A percentile compares a stretch with the other conserved stretches of the same genome.
Evolutionary conservation across 2,888 invertebrate species (phyloP).

Genomic region (Physocephala rufipes): DNA sequence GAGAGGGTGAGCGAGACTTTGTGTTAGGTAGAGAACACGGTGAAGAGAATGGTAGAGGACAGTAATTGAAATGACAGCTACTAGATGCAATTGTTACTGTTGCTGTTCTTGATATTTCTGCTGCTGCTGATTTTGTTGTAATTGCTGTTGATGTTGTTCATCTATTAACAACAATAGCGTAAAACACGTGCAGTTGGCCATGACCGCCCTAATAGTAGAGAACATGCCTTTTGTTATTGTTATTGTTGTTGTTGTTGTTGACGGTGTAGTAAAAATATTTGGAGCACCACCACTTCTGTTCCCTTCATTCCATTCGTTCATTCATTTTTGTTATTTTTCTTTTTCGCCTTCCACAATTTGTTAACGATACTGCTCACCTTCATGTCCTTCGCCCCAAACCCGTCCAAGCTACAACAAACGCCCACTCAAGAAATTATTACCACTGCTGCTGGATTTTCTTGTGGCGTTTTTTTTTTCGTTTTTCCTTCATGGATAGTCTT

Average conservation of each 20-base stretch:
- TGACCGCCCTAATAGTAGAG: constrained; percentile 9
- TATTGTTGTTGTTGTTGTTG: no score
- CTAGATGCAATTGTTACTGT: neutral
- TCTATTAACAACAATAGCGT: constrained; percentile 8
- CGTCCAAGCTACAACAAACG: no score
- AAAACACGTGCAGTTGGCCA: constrained; percentile 3
- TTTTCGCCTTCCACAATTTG: no score
- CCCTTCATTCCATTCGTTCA: neutral
- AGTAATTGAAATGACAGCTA: neutral
- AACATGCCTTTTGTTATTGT: neutral
- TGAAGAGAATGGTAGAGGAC: neutral
- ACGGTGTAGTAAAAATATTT: no score
- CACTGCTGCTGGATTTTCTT: no score
- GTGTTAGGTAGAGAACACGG: no score
- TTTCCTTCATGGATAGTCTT: no score
- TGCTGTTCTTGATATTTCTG: neutral
- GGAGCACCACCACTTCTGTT: neutral
- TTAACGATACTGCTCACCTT: no score
- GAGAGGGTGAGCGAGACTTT: no score
- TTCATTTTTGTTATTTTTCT: neutral
- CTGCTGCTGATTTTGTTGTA: neutral
- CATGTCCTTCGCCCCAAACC: no score
- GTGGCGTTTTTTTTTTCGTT: no score
- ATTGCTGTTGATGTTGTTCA: neutral
- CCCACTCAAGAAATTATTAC: no score